These are phyloP conservation scores for Philopotamus ludificatus DNA, from an alignment of 1,140 invertebrate genomes.

Conservation along the genomic window DNA sequence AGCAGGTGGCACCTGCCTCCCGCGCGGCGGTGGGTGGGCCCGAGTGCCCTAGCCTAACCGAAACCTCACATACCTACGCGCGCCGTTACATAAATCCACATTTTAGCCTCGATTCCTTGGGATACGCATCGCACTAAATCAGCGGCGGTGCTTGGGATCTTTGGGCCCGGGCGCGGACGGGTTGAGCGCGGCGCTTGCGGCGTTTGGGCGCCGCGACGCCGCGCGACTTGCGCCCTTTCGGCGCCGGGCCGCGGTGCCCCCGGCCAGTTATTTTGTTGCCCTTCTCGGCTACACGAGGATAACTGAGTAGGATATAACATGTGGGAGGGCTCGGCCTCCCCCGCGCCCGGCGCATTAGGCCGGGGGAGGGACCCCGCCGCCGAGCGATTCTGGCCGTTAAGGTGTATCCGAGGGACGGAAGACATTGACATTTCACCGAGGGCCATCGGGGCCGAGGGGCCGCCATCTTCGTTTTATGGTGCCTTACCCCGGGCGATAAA, in stretches of 20 bases:
- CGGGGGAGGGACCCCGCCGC: not conserved
- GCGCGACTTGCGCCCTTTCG: not conserved
- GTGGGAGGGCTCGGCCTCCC: conserved; percentile 29
- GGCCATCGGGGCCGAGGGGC: conserved; percentile 37
- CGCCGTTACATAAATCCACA: conserved; percentile 40
- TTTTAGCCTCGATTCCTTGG: conserved; percentile 38
- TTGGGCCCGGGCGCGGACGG: not conserved
- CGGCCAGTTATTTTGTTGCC: conserved; percentile 42
- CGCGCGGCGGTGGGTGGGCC: not conserved
- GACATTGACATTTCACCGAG: conserved; percentile 42
- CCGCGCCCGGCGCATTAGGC: not conserved
- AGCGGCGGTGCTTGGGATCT: conserved; percentile 14
- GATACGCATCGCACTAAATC: conserved; percentile 23
- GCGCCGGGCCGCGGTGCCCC: conserved; percentile 18
- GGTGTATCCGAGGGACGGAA: conserved; percentile 36
- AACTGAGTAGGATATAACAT: conserved; percentile 40
- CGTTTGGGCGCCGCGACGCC: conserved; percentile 6
- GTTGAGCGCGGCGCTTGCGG: not conserved
- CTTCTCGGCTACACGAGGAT: conserved; percentile 39
- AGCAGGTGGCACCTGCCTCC: conserved; percentile 23
- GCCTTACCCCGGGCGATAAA: conserved; percentile 33
- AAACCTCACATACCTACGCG: conserved; percentile 35
- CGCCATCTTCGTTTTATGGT: conserved; percentile 39
- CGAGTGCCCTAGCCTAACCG: conserved; percentile 6
- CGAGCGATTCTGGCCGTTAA: conserved; percentile 36